Evolutionary conservation across 2,113 vertebrate genomes (phyloP), one percentile per base, ranked within the genome.

Genomic region (Natator depressus): DNA sequence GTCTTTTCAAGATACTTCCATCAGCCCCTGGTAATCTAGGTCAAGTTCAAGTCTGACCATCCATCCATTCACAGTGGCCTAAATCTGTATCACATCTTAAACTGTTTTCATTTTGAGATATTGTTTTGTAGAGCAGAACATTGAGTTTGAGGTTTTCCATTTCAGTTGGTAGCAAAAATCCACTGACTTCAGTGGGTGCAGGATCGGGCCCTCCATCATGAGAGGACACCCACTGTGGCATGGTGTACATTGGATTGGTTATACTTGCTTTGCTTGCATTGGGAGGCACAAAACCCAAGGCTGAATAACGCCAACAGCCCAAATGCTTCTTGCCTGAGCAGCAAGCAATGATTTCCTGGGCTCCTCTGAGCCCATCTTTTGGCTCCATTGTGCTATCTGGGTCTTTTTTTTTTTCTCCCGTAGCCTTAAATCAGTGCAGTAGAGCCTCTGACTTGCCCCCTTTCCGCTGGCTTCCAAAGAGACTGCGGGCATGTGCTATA

Each of bases 281-380:
- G n/a, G 19, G 90, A 92, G 24, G 49, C 38, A 49, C 10, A 20
- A 29, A 51, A n/a, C 82, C 24, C 53, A 72, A 38, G 17, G 19
- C 35, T 38, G n/a, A 72, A 72, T 72, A 20, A 38, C 2, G 19
- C 65, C n/a, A 89, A 22, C 65, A 95, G 47, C 53, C 27, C 29
- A 10, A 4, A 2, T 0, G 0, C 16, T 20, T 54, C 31, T 49
- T 87, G n/a, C n/a, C 27, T 55, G 42, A 47, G 84, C 51, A 51
- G 22, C 42, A 62, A 12, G 51, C 25, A 75, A 85, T 6, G 31
- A 82, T 46, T 49, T 89, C 42, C 81, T 75, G 10, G 82, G 17
- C 25, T 50, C 9, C 5, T 2, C 16, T 55, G 31, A 81, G 6
- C 47, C 53, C 35, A 65, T 55, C 50, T 62, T 72, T 31, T 72